Evolutionary conservation across 2,888 invertebrate genomes (phyloP).

Genomic region (Empis stercorea): DNA sequence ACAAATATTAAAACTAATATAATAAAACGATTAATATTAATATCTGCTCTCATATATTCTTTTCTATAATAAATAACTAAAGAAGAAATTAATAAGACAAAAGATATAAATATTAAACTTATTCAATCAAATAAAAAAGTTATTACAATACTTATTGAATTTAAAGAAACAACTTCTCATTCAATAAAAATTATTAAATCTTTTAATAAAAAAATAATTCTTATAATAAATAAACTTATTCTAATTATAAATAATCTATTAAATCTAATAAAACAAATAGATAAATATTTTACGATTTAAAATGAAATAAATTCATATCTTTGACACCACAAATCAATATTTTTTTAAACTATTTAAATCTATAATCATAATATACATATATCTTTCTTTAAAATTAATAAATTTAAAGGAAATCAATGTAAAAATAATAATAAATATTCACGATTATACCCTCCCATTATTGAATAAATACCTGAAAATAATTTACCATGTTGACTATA

Average conservation of each 20-base stretch:
- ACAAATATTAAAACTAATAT: conserved; percentile 52
- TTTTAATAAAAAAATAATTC: conserved; percentile 39
- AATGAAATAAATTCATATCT: conserved; percentile 40
- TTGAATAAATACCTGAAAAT: conserved; percentile 39
- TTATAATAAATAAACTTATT: conserved; percentile 28
- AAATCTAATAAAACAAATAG: conserved; percentile 42
- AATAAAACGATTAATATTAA: conserved; percentile 50
- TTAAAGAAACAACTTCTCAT: conserved; percentile 42
- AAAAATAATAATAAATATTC: conserved; percentile 48
- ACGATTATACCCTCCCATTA: conserved; percentile 38
- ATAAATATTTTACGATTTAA: conserved; percentile 40
- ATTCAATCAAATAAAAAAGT: conserved; percentile 51
- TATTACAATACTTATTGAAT: conserved; percentile 39
- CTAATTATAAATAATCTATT: conserved; percentile 38
- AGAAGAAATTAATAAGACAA: conserved; percentile 53
- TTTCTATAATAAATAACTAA: conserved; percentile 51
- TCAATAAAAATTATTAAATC: conserved; percentile 41
- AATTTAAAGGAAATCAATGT: conserved; percentile 51
- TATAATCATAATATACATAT: conserved; percentile 39
- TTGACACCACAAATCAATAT: conserved; percentile 55
- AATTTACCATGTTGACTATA: conserved; percentile 47
- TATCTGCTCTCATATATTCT: conserved; percentile 47
- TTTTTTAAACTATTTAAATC: conserved; percentile 51
- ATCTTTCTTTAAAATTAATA: conserved; percentile 45
- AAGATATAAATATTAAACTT: conserved; percentile 48